Conservation (phyloP, 1,140 invertebrate genomes). For the Diorhabda carinulata region DNA sequence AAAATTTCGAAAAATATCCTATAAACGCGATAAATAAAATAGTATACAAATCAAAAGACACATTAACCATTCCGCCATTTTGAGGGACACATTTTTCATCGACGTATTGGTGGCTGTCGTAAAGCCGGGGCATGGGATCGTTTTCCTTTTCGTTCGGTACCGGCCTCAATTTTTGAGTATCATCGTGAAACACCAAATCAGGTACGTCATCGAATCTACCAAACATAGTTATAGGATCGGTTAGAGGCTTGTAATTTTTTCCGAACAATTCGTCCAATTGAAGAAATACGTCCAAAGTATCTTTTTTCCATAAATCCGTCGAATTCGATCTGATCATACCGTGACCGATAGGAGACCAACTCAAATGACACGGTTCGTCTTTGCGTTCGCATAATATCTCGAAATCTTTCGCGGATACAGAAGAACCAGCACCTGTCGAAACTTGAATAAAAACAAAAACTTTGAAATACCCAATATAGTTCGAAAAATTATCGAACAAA, state of each 20-base stretch:
- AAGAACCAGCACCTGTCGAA: too few relatives aligned
- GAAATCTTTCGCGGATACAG: conserved; percentile 25
- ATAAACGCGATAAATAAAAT: too few relatives aligned
- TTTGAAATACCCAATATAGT: too few relatives aligned
- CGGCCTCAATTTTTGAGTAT: conserved; percentile 52
- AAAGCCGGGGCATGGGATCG: conserved; percentile 33
- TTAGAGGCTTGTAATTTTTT: conserved; percentile 55
- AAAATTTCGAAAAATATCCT: too few relatives aligned
- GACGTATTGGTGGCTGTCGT: conserved; percentile 16
- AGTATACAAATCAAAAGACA: too few relatives aligned
- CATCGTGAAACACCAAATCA: conserved; percentile 66
- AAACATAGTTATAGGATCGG: conserved; percentile 62
- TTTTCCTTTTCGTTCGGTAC: conserved; percentile 35
- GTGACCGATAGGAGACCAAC: conserved; percentile 65
- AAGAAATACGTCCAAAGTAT: conserved; percentile 62
- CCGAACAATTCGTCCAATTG: conserved; percentile 67
- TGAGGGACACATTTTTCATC: not conserved
- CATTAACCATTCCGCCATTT: too few relatives aligned
- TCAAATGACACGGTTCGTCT: conserved; percentile 60
- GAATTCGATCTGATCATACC: conserved; percentile 56
- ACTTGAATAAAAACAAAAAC: too few relatives aligned
- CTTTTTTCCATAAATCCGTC: conserved; percentile 54
- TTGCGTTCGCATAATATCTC: conserved; percentile 53
- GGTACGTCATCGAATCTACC: conserved; percentile 58
- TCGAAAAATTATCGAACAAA: too few relatives aligned